A percentile compares a stretch with the other conserved stretches of the same genome.
Evolutionary conservation across 2,888 invertebrate genomes (phyloP).

Genomic region (Lagria hirta): DNA sequence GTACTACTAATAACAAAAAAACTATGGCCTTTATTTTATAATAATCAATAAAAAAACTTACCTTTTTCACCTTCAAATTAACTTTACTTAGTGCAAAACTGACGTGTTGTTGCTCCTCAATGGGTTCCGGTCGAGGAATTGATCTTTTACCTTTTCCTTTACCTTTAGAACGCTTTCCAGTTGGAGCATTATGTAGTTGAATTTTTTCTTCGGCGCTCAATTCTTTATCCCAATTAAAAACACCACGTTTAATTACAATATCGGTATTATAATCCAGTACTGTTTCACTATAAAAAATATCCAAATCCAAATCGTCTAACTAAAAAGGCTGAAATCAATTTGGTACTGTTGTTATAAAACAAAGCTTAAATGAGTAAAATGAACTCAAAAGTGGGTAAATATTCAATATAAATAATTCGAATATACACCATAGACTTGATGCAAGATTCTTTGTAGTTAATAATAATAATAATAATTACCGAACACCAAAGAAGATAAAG

Average conservation of each 20-base stretch:
- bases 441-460: no score
- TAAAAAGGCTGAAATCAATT: no score
- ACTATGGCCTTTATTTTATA: no score
- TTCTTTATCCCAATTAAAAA: conserved; percentile 62
- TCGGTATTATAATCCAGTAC: conserved; percentile 54
- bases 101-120: conserved; percentile 16
- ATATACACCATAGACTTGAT: no score
- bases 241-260: conserved; percentile 61
- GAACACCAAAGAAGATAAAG: no score
- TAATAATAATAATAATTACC: no score
- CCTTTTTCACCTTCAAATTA: conserved; percentile 53
- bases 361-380: no score
- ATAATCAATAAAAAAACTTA: no score
- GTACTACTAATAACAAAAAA: no score
- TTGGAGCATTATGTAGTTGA: conserved; percentile 36
- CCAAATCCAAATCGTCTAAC: conserved; percentile 65
- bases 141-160: conserved; percentile 56
- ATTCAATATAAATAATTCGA: no score
- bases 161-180: conserved; percentile 41
- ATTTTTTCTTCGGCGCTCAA: conserved; percentile 47
- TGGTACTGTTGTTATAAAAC: no score
- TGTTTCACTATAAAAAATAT: conserved; percentile 62
- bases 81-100: conserved; percentile 51
- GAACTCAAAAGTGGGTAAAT: no score
- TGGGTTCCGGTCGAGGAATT: neutral